phyloP scores from a whole-genome alignment of 2,888 invertebrate species.

The Lordiphosa andalusiaca region DNA sequence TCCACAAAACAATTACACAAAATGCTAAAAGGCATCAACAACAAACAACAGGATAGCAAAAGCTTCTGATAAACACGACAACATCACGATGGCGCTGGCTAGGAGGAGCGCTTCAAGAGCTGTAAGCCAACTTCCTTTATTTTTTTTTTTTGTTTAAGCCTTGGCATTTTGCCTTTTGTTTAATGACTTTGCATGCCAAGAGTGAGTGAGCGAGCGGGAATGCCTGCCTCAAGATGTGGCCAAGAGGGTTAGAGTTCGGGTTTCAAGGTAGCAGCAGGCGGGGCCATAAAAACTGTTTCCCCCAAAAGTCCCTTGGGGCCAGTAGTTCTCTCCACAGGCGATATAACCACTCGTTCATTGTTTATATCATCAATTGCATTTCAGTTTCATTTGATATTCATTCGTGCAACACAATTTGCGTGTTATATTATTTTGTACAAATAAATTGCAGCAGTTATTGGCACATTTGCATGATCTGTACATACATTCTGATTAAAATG shows the following conservation, averaged over 20 bases:
- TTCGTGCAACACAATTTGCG: conserved; percentile 19
- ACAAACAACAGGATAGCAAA: conserved; percentile 19
- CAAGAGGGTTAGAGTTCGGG: background rate
- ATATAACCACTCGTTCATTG: background rate
- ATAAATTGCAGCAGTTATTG: conserved; percentile 55
- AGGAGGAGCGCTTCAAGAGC: conserved; percentile 30
- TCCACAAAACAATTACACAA: conserved; percentile 69
- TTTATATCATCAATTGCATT: conserved; percentile 12
- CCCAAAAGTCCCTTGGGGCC: background rate
- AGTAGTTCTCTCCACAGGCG: background rate
- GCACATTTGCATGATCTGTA: conserved; percentile 45
- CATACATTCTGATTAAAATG: conserved; percentile 15
- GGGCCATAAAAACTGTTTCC: conserved; percentile 18
- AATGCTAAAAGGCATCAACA: conserved; percentile 60
- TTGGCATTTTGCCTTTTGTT: conserved; percentile 56
- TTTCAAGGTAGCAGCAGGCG: conserved; percentile 18
- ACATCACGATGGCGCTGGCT: conserved; percentile 50
- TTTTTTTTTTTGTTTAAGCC: conserved; percentile 38
- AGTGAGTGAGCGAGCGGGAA: background rate
- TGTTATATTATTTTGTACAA: conserved; percentile 22
- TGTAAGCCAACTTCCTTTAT: conserved; percentile 20
- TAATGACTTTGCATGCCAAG: conserved; percentile 65
- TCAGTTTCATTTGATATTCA: conserved; percentile 9
- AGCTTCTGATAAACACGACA: conserved; percentile 67
- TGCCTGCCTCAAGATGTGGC: conserved; percentile 24